Conservation (phyloP, 1,140 invertebrate genomes). For the Euschistus heros region DNA sequence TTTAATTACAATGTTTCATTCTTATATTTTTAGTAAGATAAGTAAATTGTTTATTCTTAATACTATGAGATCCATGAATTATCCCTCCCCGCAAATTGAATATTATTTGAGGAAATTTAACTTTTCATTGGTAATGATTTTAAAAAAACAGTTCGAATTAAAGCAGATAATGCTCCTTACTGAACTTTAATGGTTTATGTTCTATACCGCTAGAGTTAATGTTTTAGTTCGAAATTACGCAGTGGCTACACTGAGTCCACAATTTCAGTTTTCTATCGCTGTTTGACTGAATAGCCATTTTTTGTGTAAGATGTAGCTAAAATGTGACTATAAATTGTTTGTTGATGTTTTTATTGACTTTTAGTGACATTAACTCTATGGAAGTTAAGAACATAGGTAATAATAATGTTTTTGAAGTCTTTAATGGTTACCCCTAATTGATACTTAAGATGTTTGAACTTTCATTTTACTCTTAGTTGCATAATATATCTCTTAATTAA, state of each 20-base stretch:
- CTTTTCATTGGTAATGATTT: too few species aligned
- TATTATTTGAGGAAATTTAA: too few species aligned
- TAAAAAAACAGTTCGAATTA: too few species aligned
- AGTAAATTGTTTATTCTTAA: too few species aligned
- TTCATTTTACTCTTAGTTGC: not conserved
- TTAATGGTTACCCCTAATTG: not conserved
- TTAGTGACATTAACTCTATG: not conserved
- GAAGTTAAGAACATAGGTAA: not conserved
- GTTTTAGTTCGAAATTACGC: too few species aligned
- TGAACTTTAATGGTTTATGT: too few species aligned
- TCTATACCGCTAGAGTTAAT: too few species aligned
- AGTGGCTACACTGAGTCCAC: slow-evolving; percentile 2
- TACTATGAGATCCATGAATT: too few species aligned
- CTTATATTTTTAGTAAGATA: too few species aligned
- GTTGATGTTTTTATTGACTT: not conserved
- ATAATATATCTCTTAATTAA: not conserved
- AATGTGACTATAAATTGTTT: slow-evolving; percentile 2
- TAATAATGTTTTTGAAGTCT: not conserved
- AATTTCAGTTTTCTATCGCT: slow-evolving; percentile 13
- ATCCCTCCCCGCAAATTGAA: too few species aligned
- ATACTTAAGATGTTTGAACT: not conserved
- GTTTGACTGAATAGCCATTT: slow-evolving; percentile 7
- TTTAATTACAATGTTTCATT: too few species aligned
- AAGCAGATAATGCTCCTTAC: too few species aligned
- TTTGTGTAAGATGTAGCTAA: not conserved